Percentiles rank a stretch among this genome's conserved stretches.
Evolutionary conservation across 2,888 invertebrate genomes (phyloP).

Genomic region (Xestia ashworthii): DNA sequence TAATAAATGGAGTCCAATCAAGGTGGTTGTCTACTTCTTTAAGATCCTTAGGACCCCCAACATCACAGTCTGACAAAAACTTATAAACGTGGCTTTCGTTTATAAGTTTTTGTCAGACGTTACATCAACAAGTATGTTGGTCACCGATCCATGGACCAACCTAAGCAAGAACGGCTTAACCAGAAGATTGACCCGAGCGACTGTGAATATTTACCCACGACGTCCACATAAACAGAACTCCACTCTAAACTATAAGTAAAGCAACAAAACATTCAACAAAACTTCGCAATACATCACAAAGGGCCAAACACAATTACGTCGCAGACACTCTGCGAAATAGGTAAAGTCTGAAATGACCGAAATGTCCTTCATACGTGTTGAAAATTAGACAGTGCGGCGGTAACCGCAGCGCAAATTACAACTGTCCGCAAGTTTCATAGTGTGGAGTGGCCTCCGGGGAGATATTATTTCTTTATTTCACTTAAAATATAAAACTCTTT

Average conservation of each 20-base stretch:
- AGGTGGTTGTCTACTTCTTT: too few species aligned
- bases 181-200: background rate
- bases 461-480: background rate
- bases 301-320: constrained; percentile 60
- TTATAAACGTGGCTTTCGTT: too few species aligned
- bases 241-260: constrained; percentile 38
- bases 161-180: background rate
- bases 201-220: background rate
- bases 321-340: constrained; percentile 62
- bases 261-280: constrained; percentile 41
- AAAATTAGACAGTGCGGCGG: constrained; percentile 64
- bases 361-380: constrained; percentile 67
- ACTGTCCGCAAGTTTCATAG: constrained; percentile 45
- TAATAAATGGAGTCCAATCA: too few species aligned
- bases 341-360: constrained; percentile 65
- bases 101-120: too few species aligned
- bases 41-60: too few species aligned
- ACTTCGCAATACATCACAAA: constrained; percentile 57
- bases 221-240: background rate
- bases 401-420: constrained; percentile 67
- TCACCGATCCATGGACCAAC: background rate
- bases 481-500: background rate
- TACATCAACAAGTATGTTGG: background rate
- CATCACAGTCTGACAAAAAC: too few species aligned
- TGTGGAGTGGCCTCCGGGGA: constrained; percentile 41